These are phyloP conservation scores for Ispidina lecontei DNA, from an alignment of 2,797 vertebrate genomes.

Conservation along the genomic window DNA sequence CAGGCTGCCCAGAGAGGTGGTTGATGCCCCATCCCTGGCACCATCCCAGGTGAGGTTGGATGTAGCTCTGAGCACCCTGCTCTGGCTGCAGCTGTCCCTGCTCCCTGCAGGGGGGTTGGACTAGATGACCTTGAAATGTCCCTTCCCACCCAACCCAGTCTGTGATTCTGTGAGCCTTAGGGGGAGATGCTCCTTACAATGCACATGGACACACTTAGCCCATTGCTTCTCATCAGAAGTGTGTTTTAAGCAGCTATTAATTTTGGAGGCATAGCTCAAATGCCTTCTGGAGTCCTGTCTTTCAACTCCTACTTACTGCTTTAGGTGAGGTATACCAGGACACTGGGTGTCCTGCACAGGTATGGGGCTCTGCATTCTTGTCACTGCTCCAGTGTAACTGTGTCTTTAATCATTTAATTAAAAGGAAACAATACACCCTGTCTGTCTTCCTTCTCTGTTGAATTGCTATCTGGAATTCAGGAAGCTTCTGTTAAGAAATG, in stretches of 20 bases:
- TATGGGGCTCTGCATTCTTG: neutral
- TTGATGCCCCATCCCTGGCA: neutral
- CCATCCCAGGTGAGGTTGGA: neutral
- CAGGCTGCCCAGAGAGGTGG: neutral
- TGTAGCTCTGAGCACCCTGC: neutral
- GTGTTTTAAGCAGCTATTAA: neutral
- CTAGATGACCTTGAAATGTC: neutral
- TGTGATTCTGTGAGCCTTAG: neutral
- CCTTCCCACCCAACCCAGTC: neutral
- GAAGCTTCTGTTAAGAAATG: slow-evolving; percentile 54
- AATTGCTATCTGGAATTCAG: slow-evolving; percentile 43
- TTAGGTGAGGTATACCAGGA: neutral
- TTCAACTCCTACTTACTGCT: accelerated
- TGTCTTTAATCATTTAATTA: neutral
- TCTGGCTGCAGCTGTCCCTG: neutral
- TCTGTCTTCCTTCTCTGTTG: neutral
- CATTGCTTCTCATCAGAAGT: neutral
- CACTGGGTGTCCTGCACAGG: neutral
- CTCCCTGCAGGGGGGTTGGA: neutral
- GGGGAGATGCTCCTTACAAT: neutral
- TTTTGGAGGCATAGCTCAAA: neutral
- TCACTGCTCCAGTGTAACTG: neutral
- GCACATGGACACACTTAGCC: neutral
- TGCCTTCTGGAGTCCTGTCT: neutral
- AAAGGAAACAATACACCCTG: slow-evolving; percentile 26